Conservation (phyloP, 2,113 vertebrate species). For the Aegotheles bennettii region DNA sequence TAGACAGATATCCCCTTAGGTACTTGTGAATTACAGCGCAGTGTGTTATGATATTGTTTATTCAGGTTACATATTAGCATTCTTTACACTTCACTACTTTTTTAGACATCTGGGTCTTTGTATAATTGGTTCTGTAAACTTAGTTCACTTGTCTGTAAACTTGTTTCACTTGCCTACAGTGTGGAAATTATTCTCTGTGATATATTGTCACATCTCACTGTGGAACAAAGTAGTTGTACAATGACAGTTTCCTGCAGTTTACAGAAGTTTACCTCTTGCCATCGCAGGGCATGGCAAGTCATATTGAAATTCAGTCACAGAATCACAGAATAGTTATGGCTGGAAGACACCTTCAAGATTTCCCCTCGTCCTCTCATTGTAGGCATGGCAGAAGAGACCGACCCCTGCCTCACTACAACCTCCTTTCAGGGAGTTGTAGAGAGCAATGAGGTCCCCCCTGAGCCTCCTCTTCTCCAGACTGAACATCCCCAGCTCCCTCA, state of each 20-base stretch:
- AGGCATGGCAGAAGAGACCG: too few relatives aligned
- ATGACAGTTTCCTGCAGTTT: not conserved
- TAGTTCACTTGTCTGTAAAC: not conserved
- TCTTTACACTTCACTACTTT: not conserved
- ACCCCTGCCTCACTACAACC: too few relatives aligned
- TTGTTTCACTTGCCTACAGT: not conserved
- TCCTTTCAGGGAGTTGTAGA: too few relatives aligned
- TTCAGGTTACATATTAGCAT: not conserved
- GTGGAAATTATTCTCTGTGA: not conserved
- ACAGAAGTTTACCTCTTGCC: not conserved
- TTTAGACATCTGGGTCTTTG: not conserved
- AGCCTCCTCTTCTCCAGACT: too few relatives aligned
- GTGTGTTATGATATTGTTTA: not conserved
- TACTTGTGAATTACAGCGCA: not conserved
- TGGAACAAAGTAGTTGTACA: not conserved
- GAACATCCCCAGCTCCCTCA: too few relatives aligned
- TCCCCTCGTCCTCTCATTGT: too few relatives aligned
- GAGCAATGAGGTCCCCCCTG: too few relatives aligned
- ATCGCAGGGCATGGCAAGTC: not conserved
- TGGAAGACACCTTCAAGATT: too few relatives aligned
- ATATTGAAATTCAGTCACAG: not conserved
- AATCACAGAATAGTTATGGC: too few relatives aligned
- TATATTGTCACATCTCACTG: not conserved
- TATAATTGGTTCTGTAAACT: not conserved
- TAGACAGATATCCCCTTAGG: not conserved